These are phyloP conservation scores for Catostylus mosaicus DNA, from an alignment of 30 jellyfish, hydroid and myxozoan species.

Conservation along the genomic window DNA sequence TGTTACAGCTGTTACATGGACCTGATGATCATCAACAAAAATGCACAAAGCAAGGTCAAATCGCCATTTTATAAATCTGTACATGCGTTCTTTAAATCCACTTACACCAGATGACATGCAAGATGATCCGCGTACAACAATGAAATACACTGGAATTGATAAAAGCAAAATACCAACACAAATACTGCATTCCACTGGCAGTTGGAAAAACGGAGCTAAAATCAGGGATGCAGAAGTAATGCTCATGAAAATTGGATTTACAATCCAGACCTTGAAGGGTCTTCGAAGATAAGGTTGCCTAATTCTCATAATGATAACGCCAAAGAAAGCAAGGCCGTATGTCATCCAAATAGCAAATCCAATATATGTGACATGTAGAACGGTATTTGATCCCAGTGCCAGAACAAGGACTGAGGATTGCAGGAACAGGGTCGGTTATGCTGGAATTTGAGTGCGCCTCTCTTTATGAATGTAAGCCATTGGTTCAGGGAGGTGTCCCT, in stretches of 20 bases:
- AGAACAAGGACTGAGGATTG: not conserved
- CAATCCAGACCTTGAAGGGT: constrained; percentile 44
- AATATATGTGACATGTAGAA: not conserved
- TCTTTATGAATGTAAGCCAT: no score
- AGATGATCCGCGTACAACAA: not conserved
- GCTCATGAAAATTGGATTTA: constrained; percentile 20
- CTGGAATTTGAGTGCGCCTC: constrained; percentile 36
- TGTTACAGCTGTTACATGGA: no score
- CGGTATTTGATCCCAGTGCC: not conserved
- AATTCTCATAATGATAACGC: constrained; percentile 14
- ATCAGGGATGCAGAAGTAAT: not conserved
- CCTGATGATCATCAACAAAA: no score
- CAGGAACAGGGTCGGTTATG: not conserved
- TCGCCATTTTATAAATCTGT: not conserved
- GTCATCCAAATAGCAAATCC: constrained; percentile 19
- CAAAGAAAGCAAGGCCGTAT: no score
- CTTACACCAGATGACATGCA: not conserved
- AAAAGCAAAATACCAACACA: not conserved
- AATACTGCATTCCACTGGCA: not conserved
- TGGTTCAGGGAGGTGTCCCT: no score
- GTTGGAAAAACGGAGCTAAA: constrained; percentile 6
- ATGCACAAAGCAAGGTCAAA: not conserved
- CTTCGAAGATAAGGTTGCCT: constrained; percentile 28
- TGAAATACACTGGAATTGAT: constrained; percentile 12
- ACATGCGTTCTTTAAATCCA: not conserved